Conservation (phyloP, 1,140 invertebrate species). For the Oedothorax gibbosus region DNA sequence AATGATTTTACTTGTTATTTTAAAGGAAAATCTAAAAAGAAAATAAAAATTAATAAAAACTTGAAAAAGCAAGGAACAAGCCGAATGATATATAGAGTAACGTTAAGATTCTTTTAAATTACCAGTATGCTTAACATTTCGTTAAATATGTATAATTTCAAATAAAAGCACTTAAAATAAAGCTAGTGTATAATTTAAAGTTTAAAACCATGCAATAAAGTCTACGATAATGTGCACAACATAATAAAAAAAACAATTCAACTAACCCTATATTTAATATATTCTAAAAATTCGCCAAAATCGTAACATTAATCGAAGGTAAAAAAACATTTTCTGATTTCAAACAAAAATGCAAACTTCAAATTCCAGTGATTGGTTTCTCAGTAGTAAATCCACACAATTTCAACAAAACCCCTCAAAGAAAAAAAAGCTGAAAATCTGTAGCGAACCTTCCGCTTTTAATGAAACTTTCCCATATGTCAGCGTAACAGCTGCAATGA, state of each 20-base stretch:
- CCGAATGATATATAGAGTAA: no score
- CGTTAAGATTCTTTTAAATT: no score
- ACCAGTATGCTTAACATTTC: no score
- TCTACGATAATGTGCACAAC: neutral
- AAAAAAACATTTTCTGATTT: neutral
- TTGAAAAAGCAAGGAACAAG: no score
- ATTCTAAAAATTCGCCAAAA: neutral
- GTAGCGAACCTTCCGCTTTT: constrained; percentile 17
- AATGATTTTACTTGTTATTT: no score
- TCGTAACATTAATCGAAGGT: neutral
- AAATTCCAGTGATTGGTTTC: constrained; percentile 1
- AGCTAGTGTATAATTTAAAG: neutral
- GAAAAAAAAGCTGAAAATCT: neutral
- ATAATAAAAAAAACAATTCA: neutral
- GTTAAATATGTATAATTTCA: no score
- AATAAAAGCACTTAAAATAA: no score
- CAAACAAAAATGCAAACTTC: neutral
- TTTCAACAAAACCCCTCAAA: neutral
- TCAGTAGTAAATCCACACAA: constrained; percentile 4
- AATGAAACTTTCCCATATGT: constrained; percentile 47
- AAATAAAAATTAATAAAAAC: no score
- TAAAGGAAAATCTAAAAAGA: no score
- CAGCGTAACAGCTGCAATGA: constrained; percentile 37
- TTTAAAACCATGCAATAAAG: neutral
- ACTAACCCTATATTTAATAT: neutral